Evolutionary conservation across 2,888 invertebrate genomes (phyloP).

Genomic region (Ectemnius continuus): DNA sequence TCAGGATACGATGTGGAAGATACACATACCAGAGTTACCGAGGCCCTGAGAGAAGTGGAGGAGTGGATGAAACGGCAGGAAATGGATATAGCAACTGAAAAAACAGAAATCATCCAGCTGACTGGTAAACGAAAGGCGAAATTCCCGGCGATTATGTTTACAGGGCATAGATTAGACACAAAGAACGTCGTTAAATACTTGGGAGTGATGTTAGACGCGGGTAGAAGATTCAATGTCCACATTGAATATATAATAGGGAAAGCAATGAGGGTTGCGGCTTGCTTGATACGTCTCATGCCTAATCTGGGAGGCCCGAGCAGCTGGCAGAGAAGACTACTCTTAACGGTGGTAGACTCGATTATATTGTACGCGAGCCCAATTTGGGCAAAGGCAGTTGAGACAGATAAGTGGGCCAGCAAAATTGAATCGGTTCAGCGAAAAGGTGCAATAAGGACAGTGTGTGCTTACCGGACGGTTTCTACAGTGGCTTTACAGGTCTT

Average conservation of each 20-base stretch:
- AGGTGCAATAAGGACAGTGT: not conserved
- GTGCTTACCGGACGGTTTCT: not conserved
- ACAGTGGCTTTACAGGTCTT: not conserved
- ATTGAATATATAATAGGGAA: not conserved
- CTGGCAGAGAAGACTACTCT: not conserved
- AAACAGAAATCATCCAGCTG: too few relatives aligned
- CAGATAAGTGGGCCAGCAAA: not conserved
- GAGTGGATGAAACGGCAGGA: too few relatives aligned
- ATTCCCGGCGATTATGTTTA: too few relatives aligned
- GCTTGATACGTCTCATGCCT: not conserved
- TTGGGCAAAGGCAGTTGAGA: not conserved
- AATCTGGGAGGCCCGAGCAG: not conserved
- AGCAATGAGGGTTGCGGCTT: not conserved
- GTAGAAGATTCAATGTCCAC: not conserved
- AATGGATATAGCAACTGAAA: too few relatives aligned
- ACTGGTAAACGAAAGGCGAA: too few relatives aligned
- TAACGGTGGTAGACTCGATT: not conserved
- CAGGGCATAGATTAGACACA: too few relatives aligned
- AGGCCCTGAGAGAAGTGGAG: too few relatives aligned
- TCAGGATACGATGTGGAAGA: too few relatives aligned
- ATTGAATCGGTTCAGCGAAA: not conserved
- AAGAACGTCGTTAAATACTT: not conserved
- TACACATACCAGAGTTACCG: too few relatives aligned
- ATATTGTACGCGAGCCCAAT: not conserved
- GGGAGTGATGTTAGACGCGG: not conserved